Evolutionary conservation across 2,888 invertebrate species (phyloP).

Genomic region (Hirtodrosophila duncani): DNA sequence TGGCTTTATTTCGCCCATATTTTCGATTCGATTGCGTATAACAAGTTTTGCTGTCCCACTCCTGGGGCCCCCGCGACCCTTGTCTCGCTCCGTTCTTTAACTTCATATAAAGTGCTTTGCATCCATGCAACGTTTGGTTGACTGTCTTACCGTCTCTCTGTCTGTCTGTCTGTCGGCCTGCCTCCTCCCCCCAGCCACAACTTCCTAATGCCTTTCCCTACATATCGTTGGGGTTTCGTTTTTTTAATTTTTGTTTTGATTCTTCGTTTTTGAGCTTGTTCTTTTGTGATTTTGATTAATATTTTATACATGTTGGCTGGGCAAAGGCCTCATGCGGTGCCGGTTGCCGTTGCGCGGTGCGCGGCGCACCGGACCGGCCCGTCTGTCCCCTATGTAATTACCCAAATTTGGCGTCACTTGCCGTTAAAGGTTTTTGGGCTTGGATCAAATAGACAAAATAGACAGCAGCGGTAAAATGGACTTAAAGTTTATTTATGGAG

Average conservation of each 20-base stretch:
- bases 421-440: slow-evolving; percentile 49
- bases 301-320: slow-evolving; percentile 57
- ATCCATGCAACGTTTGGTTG: slow-evolving; percentile 59
- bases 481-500: slow-evolving; percentile 53
- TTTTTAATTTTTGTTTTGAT: slow-evolving; percentile 55
- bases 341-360: slow-evolving; percentile 1
- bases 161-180: slow-evolving; percentile 1
- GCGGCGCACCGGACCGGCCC: neutral
- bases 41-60: slow-evolving; percentile 60
- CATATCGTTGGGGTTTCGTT: slow-evolving; percentile 40
- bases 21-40: slow-evolving; percentile 70
- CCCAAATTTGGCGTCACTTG: slow-evolving; percentile 69
- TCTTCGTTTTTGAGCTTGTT: slow-evolving; percentile 42
- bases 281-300: slow-evolving; percentile 64
- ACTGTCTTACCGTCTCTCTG: neutral
- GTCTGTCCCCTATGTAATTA: slow-evolving; percentile 49
- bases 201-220: slow-evolving; percentile 41
- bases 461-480: slow-evolving; percentile 47
- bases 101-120: slow-evolving; percentile 60
- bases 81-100: slow-evolving; percentile 10
- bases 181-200: slow-evolving; percentile 14
- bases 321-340: slow-evolving; percentile 48
- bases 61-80: slow-evolving; percentile 6
- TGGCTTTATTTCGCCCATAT: slow-evolving; percentile 65
- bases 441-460: slow-evolving; percentile 28